Evolutionary conservation across 35 echinoderm and acorn worm species (phyloP), one percentile per base, ranked within the genome.

Genomic region (Holothuria glaberrima): DNA sequence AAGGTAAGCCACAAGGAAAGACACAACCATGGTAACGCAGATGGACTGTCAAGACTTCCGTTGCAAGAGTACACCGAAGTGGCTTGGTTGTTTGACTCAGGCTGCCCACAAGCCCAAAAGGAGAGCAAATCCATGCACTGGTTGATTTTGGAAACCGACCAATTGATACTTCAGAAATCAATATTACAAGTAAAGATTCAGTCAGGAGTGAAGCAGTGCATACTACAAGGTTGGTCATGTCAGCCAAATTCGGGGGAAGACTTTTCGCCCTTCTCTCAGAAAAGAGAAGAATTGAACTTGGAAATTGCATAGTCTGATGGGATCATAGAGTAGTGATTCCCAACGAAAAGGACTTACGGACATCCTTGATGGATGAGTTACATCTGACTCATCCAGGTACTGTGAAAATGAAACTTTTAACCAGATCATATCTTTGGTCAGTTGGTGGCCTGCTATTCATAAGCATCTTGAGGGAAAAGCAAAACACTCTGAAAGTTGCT

Each of bases 301-400:
- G 54, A 87, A 86, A 92, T 62, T 68, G 80, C 57, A 48, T 48
- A 28, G 24, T 91, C 19, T 56, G 77, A 48, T 87, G 83, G 31
- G 91, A 48, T 27, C 35, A 59, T 26, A 34, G 91, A 60, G 91
- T 92, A 0, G 82, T 92, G 22, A 92, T 92, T 75, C 82, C 91
- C 17, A 86, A 66, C 54, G 22, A 86, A 9, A 82, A 82, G 2
- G 57, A 86, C 24, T 27, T 83, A 58, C 77, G 80, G 26, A 26
- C 22, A 22, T 22, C 35, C 30, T 24, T 91, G 28, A 26, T 85
- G 22, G 13, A 27, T 24, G 60, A 91, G 13, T 30, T 80, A 20
- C 33, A 31, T 54, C 30, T 26, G 22, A 61, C 54, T 6, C 90
- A 86, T 54, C 79, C 24, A 32, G 90, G 90, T 6, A 92, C 86